Conservation (phyloP, 2,797 vertebrate genomes). For the Lepus oiostolus region DNA sequence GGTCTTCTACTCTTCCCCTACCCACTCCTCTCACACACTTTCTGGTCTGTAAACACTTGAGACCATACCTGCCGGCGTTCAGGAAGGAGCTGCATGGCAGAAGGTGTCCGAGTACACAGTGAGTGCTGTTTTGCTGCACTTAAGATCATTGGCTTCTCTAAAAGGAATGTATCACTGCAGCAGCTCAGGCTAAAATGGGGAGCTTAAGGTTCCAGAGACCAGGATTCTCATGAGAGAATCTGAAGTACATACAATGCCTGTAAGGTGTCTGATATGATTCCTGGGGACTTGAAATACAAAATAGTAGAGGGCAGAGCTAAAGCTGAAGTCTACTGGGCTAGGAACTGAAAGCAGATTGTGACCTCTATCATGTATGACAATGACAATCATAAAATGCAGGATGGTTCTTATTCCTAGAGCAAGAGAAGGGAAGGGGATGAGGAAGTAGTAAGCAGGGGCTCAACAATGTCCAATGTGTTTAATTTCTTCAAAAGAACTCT, state of each 20-base stretch:
- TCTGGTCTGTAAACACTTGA: background rate
- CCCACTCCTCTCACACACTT: background rate
- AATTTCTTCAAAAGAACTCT: background rate
- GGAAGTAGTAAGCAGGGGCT: background rate
- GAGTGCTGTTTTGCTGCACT: background rate
- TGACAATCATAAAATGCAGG: background rate
- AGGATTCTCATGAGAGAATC: background rate
- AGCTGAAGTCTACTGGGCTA: background rate
- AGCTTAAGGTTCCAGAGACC: background rate
- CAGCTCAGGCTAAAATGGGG: background rate
- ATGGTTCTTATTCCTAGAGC: background rate
- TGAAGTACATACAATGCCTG: background rate
- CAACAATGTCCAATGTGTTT: background rate
- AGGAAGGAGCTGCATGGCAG: background rate
- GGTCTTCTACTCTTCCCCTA: background rate
- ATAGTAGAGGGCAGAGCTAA: background rate
- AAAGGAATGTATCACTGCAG: background rate
- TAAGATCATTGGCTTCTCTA: background rate
- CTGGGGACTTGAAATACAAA: background rate
- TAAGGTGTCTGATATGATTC: background rate
- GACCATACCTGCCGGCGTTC: background rate
- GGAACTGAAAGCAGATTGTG: background rate
- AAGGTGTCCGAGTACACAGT: accelerated
- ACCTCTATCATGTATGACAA: background rate
- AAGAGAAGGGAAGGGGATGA: background rate